Percentiles rank a stretch among this genome's conserved stretches.
These are phyloP conservation scores for Cyanoliseus patagonus DNA, from an alignment of 2,113 vertebrate genomes.

Conservation along the genomic window DNA sequence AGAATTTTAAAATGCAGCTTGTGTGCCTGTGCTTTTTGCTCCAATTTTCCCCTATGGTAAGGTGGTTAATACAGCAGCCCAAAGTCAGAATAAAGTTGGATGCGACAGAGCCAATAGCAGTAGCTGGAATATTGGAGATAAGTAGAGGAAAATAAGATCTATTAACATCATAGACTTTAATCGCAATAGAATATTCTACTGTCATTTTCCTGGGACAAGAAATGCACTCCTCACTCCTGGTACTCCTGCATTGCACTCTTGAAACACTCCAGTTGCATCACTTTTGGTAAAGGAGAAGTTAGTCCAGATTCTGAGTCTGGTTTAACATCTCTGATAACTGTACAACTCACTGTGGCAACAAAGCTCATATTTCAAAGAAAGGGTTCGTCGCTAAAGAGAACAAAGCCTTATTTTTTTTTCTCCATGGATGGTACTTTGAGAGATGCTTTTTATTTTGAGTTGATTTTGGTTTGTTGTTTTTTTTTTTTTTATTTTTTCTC, in stretches of 20 bases:
- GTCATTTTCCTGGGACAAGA: not conserved
- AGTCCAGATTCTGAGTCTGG: not conserved
- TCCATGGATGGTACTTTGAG: not conserved
- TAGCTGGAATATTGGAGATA: not conserved
- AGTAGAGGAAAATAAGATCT: not conserved
- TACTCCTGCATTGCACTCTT: not conserved
- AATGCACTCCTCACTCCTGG: not conserved
- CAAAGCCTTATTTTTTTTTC: not conserved
- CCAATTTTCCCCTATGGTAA: not conserved
- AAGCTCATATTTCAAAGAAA: not conserved
- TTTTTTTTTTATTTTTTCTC: accelerated
- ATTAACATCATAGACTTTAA: not conserved
- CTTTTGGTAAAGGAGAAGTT: not conserved
- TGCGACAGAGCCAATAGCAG: not conserved
- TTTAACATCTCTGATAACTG: not conserved
- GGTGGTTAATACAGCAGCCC: not conserved
- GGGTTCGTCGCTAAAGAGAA: accelerated
- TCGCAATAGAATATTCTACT: not conserved
- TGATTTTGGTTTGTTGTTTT: no score
- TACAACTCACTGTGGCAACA: not conserved
- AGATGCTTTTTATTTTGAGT: not conserved
- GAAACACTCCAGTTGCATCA: not conserved
- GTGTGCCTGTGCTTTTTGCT: not conserved
- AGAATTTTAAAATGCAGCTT: not conserved
- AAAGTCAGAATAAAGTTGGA: not conserved